Percentiles rank a stretch among this genome's conserved stretches.
phyloP scores from a whole-genome alignment of 2,113 vertebrate genomes.

The Anoplopoma fimbria region DNA sequence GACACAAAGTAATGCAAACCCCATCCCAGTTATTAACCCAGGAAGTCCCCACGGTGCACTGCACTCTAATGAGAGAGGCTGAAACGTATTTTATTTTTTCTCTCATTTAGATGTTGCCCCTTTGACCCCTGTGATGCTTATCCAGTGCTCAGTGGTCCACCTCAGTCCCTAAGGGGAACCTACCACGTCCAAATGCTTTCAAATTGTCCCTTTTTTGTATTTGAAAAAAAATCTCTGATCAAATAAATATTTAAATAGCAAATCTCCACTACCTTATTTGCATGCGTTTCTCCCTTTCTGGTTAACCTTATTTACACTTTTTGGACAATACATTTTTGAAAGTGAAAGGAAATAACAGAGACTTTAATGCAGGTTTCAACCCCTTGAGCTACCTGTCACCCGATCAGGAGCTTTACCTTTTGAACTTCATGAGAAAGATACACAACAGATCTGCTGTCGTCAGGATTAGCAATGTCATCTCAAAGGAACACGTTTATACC shows the following conservation, averaged over 20 bases:
- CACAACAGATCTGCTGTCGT: conserved; percentile 67
- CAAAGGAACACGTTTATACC: conserved; percentile 54
- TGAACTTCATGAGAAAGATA: conserved; percentile 77
- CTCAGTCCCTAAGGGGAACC: conserved; percentile 6
- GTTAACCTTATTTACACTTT: conserved; percentile 23
- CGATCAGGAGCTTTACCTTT: conserved; percentile 58
- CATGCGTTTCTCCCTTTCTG: background rate
- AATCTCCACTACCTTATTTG: background rate
- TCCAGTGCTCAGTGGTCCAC: conserved; percentile 31
- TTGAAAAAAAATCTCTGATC: background rate
- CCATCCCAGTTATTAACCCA: conserved; percentile 83
- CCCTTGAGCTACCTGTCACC: conserved; percentile 47
- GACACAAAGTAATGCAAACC: conserved; percentile 80
- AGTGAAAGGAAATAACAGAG: conserved; percentile 48
- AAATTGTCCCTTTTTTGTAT: background rate
- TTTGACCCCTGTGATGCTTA: conserved; percentile 68
- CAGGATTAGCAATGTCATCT: conserved; percentile 61
- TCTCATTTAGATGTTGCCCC: conserved; percentile 74
- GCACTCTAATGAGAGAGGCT: conserved; percentile 83
- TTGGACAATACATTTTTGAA: conserved; percentile 40
- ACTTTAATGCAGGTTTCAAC: conserved; percentile 35
- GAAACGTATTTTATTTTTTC: conserved; percentile 74
- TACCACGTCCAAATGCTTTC: background rate
- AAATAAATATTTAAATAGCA: background rate
- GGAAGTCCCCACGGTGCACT: conserved; percentile 78